Evolutionary conservation across 2,888 invertebrate species (phyloP), one percentile per base, ranked within the genome.

Genomic region (Lepidocyrtinus sp.): DNA sequence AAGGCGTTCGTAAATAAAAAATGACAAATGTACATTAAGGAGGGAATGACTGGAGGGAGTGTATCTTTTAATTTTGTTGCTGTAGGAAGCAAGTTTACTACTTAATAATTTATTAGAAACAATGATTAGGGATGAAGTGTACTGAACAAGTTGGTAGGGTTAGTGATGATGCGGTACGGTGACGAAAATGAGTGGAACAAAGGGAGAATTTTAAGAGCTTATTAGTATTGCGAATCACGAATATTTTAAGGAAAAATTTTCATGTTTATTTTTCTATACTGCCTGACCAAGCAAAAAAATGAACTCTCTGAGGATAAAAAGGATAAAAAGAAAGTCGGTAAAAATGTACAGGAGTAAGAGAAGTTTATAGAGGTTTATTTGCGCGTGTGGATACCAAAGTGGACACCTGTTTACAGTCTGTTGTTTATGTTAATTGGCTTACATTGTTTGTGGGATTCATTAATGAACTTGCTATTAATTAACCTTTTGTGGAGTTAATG

Each of bases 21-120:
- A 72, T 72, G 72, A 73, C 73, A 64, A 73, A 73, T 73, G 73
- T 26, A 50, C 46, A 63, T 26, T 64, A 36, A 36, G 36, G 36
- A 36, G 12, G 36, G 36, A 36, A 36, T 36, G 36, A 25, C 73
- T 73, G 73, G 73, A 73, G 73, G 73, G 36, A 36, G 36, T 36
- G 36, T 36, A 36, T 36, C 12, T 36, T 7, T 36, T 36, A 36
- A 7, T 36, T 36, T 36, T 36, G 5, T 36, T 36, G 36, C 36
- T 7, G 12, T 5, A 36, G 36, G 36, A 36, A 36, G 70, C 24
- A 24, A 50, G 61, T 71, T 71, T 71, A 61, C 61, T 61, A 27
- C 36, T 36, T 36, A 36, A 36, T 36, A 36, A 36, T 36, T 36
- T 55, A 59, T 27, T 59, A 27, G 65, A 36, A 36, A 36, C 5